phyloP scores from a whole-genome alignment of 1,140 invertebrate species.

The Berghia stephanieae region DNA sequence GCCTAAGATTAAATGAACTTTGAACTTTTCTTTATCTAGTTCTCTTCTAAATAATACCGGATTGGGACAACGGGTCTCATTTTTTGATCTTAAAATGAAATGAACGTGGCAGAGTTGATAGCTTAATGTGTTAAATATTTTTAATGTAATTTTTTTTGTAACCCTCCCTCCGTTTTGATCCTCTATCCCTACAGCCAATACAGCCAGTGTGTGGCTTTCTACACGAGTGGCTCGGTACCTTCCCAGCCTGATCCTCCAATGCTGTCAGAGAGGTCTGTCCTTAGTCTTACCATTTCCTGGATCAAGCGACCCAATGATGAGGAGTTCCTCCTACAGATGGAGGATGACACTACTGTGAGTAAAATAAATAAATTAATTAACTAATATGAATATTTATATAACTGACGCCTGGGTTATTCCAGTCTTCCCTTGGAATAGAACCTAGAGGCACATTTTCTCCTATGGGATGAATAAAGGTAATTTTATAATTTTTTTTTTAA shows the following conservation, averaged over 20 bases:
- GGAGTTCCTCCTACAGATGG: conserved; percentile 83
- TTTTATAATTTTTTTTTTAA: no score
- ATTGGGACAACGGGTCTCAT: no score
- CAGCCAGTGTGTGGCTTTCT: conserved; percentile 76
- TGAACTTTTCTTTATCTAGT: no score
- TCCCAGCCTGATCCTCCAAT: conserved; percentile 76
- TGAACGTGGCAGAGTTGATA: no score
- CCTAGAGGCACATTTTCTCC: no score
- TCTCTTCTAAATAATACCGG: no score
- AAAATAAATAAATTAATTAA: not conserved
- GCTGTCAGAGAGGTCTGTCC: conserved; percentile 73
- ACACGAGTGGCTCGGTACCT: conserved; percentile 70
- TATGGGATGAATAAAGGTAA: no score
- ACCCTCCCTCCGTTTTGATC: not conserved
- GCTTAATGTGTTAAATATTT: no score
- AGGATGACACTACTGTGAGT: conserved; percentile 73
- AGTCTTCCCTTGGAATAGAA: no score
- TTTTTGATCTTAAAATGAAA: no score
- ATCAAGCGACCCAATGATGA: conserved; percentile 76
- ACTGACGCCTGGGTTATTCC: no score
- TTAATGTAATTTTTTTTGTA: conserved; percentile 5
- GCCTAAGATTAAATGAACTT: no score
- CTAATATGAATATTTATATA: not conserved
- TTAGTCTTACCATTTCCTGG: conserved; percentile 78
- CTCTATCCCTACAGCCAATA: conserved; percentile 70